These are phyloP conservation scores for Diarsia mendica DNA, from an alignment of 2,888 invertebrate species.

Conservation along the genomic window DNA sequence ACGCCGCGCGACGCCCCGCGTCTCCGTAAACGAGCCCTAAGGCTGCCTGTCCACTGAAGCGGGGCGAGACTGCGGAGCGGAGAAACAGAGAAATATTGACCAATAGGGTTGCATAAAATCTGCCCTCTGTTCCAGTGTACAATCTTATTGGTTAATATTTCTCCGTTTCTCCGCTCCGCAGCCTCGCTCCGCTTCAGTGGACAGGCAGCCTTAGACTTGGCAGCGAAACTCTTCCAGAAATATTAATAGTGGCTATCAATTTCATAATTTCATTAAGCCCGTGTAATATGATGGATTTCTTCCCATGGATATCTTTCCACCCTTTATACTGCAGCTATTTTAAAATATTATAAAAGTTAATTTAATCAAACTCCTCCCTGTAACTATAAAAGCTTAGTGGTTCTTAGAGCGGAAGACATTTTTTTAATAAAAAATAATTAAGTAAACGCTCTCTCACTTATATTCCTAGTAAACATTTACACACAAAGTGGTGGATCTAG, in stretches of 20 bases:
- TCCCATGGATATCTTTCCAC: neutral
- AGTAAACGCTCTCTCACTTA: neutral
- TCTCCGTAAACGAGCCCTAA: too few species aligned
- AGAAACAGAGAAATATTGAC: too few species aligned
- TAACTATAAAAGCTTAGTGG: conserved; percentile 7
- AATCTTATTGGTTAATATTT: too few species aligned
- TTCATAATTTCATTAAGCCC: neutral
- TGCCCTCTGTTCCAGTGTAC: too few species aligned
- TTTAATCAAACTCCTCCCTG: neutral
- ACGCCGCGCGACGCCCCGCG: too few species aligned
- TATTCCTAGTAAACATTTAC: neutral
- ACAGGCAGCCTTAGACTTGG: too few species aligned
- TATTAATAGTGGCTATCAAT: neutral
- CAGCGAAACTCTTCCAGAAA: neutral
- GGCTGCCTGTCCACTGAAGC: too few species aligned
- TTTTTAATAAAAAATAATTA: conserved; percentile 23
- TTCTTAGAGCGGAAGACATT: conserved; percentile 7
- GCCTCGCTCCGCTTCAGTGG: too few species aligned
- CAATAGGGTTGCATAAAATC: too few species aligned
- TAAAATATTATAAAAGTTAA: neutral
- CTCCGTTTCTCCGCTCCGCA: too few species aligned
- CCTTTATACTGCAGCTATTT: neutral
- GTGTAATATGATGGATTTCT: neutral
- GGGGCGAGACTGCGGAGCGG: too few species aligned
- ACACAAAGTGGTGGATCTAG: too few species aligned